Evolutionary conservation across 2,113 vertebrate species (phyloP), one percentile per base, ranked within the genome.

Genomic region (Okapia johnstoni): DNA sequence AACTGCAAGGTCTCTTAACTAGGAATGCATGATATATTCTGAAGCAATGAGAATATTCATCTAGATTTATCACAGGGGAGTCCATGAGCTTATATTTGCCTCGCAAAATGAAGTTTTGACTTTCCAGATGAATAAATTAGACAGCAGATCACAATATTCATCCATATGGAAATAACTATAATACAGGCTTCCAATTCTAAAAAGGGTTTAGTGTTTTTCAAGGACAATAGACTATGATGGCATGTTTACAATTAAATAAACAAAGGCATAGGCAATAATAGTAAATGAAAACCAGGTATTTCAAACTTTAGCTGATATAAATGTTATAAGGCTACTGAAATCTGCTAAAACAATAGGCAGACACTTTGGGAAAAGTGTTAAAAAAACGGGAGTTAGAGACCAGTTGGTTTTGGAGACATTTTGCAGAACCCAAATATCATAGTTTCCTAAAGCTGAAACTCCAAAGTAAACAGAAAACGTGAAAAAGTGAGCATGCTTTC

Each of bases 101-200:
- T 93, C 52, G 43, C 43, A 90, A 93, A 97, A 96, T 54, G 85
- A 94, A 96, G 79, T 93, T 97, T 97, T 79, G 52, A 95, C 77
- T 96, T 97, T 97, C 79, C 86, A 94, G 87, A 88, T 94, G 98
- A 96, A 96, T 96, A 97, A 96, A 96, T 98, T 96, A 97, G 88
- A 91, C 16, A 23, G 50, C n/a, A 96, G 96, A 93, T 95, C 61
- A 92, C 92, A 61, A 28, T 83, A 93, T 85, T 94, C 96, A 94
- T 79, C 88, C 90, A 84, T 70, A 95, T 87, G 95, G 52, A 98
- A 98, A 97, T 97, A 97, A 61, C 55, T 80, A 55, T 73, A 88
- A 90, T 55, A 93, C 26, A 97, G 87, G 90, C 58, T 91, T 94
- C 66, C 46, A 91, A n/a, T 76, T 60, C 26, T 21, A 48, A 96